phyloP scores from a whole-genome alignment of 2,113 vertebrate species.

The Myocastor coypus region DNA sequence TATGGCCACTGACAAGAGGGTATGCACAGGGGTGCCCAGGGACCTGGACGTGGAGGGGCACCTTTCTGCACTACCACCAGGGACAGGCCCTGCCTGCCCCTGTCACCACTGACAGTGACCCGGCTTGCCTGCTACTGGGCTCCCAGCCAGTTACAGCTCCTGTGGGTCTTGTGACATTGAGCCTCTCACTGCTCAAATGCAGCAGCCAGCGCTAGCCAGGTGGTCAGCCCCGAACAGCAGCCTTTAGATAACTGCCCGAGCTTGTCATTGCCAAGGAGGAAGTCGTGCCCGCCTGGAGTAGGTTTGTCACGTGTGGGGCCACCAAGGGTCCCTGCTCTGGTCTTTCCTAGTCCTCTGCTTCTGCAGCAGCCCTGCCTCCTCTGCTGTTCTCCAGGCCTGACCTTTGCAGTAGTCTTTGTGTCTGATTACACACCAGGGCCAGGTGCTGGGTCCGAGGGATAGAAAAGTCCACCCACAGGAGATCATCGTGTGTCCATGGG shows the following conservation, averaged over 20 bases:
- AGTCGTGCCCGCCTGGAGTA: background rate
- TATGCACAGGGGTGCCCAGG: no score
- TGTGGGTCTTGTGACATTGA: accelerated
- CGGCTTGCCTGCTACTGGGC: background rate
- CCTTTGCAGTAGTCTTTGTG: accelerated
- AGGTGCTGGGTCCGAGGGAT: no score
- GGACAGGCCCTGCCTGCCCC: background rate
- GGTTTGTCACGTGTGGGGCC: background rate
- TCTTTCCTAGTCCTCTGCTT: background rate
- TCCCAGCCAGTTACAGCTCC: background rate
- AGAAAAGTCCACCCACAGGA: accelerated
- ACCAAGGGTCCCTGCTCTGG: no score
- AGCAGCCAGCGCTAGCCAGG: background rate
- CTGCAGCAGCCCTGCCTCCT: background rate
- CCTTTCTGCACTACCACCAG: accelerated
- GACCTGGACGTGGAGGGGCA: background rate
- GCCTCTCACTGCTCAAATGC: accelerated
- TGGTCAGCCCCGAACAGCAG: accelerated
- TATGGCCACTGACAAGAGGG: background rate
- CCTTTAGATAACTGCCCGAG: background rate
- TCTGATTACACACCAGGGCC: no score
- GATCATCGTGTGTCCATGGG: accelerated
- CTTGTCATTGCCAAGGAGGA: background rate
- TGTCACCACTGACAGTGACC: accelerated
- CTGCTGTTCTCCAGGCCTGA: background rate